Evolutionary conservation across 92 coral and sea anemone genomes (phyloP), one percentile per base, ranked within the genome.

Genomic region (Palythoa heliodiscus): DNA sequence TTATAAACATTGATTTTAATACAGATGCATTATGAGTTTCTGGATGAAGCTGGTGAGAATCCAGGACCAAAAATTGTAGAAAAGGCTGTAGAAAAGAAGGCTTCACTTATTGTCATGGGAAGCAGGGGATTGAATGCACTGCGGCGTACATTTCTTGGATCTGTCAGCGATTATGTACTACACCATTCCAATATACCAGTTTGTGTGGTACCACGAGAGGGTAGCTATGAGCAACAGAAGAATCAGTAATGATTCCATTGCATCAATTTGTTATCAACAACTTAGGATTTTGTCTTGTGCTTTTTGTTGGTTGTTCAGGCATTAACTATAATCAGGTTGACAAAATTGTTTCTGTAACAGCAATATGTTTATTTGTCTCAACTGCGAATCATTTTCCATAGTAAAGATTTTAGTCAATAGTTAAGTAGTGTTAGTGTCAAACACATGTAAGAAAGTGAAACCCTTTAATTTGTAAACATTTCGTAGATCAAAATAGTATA

Each of bases 81-180:
- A 15, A 22, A 17, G 22, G 74, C 84, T 7, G 23, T 24, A 67
- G 43, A 16, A 67, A 47, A 80, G n/a, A 12, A 80, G 5, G 75
- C 19, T 37, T 64, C 84, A 1, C 74, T 80, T 9, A 80, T 80
- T 15, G 25, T 80, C 74, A 43, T 80, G 73, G 84, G 84, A 2
- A 66, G 63, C 63, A 80, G 84, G 25, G 84, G 84, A 11, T 1
- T 64, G 84, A 63, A 74, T 19, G 66, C 61, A 0, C 17, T 80
- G 61, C 43, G 84, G 22, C 84, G 84, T 14, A 80, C 84, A 0
- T 5, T 80, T 16, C 74, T 80, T 23, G 84, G 84, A 9, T 80
- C 84, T 0, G 84, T 80, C 73, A 80, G 84, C 66, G 84, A 80
- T 52, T 80, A 66, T 20, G 61, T 40, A 2, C 72, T 80, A 47